Percentiles rank a stretch among this genome's conserved stretches.
Evolutionary conservation across 2,797 vertebrate genomes (phyloP).

Genomic region (Nyctibius grandis): DNA sequence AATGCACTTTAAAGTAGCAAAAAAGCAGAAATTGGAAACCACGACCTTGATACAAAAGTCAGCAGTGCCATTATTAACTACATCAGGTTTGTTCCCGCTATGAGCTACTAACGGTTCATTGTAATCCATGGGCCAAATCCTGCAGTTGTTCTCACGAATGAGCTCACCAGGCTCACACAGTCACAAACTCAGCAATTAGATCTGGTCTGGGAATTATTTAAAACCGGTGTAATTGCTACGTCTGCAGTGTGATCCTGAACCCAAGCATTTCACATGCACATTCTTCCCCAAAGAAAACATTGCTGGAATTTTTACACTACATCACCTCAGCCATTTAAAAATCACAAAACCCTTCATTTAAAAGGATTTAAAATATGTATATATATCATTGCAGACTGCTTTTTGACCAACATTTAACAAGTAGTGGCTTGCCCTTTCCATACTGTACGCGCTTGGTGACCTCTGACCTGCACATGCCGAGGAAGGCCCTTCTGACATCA

Average conservation of each 20-base stretch:
- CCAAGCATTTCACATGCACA: background rate
- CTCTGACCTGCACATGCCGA: slow-evolving; percentile 29
- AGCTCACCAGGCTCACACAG: background rate
- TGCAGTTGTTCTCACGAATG: background rate
- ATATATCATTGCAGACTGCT: background rate
- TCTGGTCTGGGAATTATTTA: background rate
- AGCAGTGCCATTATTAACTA: accelerated
- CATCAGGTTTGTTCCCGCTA: background rate
- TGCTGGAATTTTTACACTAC: background rate
- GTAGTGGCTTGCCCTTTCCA: background rate
- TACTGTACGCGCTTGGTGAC: background rate
- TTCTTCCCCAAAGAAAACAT: background rate
- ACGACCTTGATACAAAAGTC: background rate
- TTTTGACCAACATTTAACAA: background rate
- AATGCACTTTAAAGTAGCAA: background rate
- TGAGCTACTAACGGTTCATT: background rate
- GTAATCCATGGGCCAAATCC: background rate
- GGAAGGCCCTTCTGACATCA: slow-evolving; percentile 59
- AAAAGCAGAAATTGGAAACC: background rate
- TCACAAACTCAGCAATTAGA: background rate
- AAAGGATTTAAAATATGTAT: background rate
- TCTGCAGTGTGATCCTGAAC: background rate
- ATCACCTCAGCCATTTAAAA: background rate
- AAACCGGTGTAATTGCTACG: background rate
- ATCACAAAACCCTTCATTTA: background rate